These are phyloP conservation scores for Gymnocheta viridis DNA, from an alignment of 2,888 invertebrate species.

Conservation along the genomic window DNA sequence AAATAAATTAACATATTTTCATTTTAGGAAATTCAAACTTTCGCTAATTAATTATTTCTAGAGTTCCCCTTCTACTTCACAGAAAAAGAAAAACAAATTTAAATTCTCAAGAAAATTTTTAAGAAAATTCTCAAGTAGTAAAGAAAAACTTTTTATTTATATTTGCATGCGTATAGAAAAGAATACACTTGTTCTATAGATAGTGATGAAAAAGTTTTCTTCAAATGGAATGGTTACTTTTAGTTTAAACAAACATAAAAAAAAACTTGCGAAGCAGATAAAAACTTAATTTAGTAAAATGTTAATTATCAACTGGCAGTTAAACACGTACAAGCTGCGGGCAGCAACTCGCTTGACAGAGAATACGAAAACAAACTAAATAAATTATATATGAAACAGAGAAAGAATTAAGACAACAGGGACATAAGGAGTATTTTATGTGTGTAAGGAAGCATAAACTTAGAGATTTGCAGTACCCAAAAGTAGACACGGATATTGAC, in stretches of 20 bases:
- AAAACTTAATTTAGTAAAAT: constrained; percentile 24
- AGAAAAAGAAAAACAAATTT: background rate
- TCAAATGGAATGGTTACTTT: background rate
- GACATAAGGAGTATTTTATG: background rate
- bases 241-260: background rate
- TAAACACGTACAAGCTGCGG: background rate
- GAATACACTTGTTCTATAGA: background rate
- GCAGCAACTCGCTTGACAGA: background rate
- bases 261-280: constrained; percentile 11
- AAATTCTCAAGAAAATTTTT: background rate
- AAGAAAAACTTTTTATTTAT: constrained; percentile 4
- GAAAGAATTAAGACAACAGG: background rate
- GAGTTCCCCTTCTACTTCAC: background rate
- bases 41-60: constrained; percentile 23
- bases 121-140: background rate
- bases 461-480: background rate
- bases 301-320: constrained; percentile 16
- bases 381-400: background rate
- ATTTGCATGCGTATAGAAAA: background rate
- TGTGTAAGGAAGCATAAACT: background rate
- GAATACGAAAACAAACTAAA: background rate
- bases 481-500: too few relatives aligned
- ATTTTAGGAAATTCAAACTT: constrained; percentile 22
- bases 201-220: constrained; percentile 19
- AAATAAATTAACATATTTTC: background rate